These are phyloP conservation scores for Sebastes fasciatus DNA, from an alignment of 2,113 vertebrate genomes.

Conservation along the genomic window DNA sequence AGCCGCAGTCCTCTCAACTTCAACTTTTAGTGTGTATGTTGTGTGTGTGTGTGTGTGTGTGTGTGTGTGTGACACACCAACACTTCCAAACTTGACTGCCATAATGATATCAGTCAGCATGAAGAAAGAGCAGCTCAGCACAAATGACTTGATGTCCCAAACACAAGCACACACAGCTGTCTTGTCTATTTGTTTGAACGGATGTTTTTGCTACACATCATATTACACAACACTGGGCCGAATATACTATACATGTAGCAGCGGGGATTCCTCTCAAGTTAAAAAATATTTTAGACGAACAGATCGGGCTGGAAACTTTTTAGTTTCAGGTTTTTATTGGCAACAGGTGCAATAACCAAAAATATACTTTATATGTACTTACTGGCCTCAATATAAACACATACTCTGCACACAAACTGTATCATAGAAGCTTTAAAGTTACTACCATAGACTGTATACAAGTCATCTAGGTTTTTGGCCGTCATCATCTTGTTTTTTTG, in stretches of 20 bases:
- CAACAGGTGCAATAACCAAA: background rate
- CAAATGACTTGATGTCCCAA: constrained; percentile 9
- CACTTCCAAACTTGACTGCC: constrained; percentile 13
- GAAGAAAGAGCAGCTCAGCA: constrained; percentile 50
- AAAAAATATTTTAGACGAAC: background rate
- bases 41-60: background rate
- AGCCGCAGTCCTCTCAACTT: constrained; percentile 1
- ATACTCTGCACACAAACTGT: too few species aligned
- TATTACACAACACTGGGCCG: background rate
- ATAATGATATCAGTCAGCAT: constrained; percentile 51
- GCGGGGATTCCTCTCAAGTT: background rate
- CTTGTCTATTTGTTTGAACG: background rate
- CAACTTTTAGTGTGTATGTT: background rate
- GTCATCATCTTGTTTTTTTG: too few species aligned
- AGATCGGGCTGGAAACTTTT: background rate
- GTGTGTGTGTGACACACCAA: constrained; percentile 26
- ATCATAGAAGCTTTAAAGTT: background rate
- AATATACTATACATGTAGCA: background rate
- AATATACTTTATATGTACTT: background rate
- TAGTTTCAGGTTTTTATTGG: background rate
- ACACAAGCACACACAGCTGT: background rate
- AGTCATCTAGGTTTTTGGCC: too few species aligned
- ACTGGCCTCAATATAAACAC: background rate
- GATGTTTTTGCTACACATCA: background rate
- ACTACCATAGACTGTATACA: too few species aligned